phyloP scores from a whole-genome alignment of 1,140 invertebrate species.

The Spodoptera litura region DNA sequence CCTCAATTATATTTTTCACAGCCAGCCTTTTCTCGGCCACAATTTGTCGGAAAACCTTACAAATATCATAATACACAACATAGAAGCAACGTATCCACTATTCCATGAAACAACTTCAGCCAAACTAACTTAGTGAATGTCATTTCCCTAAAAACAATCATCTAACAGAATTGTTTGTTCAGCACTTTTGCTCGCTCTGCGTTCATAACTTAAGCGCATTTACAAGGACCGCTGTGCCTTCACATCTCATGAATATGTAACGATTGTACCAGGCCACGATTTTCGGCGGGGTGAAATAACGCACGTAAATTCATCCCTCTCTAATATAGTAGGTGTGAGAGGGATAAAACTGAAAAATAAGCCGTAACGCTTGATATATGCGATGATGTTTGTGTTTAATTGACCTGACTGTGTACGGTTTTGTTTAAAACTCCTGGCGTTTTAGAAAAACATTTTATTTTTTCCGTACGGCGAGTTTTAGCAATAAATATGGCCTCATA shows the following conservation, averaged over 20 bases:
- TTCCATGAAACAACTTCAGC: constrained; percentile 7
- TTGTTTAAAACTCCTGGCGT: background rate
- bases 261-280: constrained; percentile 33
- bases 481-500: background rate
- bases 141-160: constrained; percentile 12
- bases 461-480: background rate
- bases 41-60: too few species aligned
- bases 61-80: background rate
- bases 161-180: constrained; percentile 19
- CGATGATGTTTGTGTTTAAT: constrained; percentile 41
- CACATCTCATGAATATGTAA: constrained; percentile 43
- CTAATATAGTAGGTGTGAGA: constrained; percentile 9
- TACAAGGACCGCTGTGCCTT: constrained; percentile 7
- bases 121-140: constrained; percentile 13
- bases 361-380: constrained; percentile 24
- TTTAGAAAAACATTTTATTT: background rate
- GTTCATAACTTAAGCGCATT: constrained; percentile 28
- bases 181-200: constrained; percentile 17
- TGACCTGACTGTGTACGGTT: constrained; percentile 15
- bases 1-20: too few species aligned
- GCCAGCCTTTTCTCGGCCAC: too few species aligned
- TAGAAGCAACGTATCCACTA: background rate
- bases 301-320: constrained; percentile 10
- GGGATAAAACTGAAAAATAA: constrained; percentile 32
- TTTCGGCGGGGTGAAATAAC: constrained; percentile 38